Base-by-base conservation (phyloP, 2,113 vertebrate genomes). In the Hylia prasina region DNA sequence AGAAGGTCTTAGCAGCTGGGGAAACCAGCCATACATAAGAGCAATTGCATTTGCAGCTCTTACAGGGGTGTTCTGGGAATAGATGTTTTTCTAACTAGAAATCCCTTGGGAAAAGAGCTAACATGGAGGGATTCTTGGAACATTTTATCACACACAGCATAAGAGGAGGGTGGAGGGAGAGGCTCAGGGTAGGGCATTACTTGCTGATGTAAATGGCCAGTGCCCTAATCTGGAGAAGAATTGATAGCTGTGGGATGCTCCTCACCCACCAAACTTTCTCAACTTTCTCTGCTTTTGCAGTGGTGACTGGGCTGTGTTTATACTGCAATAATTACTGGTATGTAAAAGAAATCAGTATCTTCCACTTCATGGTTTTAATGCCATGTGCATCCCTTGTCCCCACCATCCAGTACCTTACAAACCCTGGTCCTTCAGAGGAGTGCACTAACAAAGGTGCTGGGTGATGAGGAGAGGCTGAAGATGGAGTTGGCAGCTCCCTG, bases 281-380 rank as follows among this genome's bases (percentile, higher is more conserved):
- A 4, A 13, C 87, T 78, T 82, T 89, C 90, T 89, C 42, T 93
- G 78, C 82, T 94, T 90, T 92, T 0, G 33, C 94, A 84, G 84
- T 91, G 93, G 48, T 82, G 50, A 90, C 81, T 44, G 70, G 35
- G 75, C 65, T 90, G 81, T 91, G 82, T 90, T 96, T 96, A 93
- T 93, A 87, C 79, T 93, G 97, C 98, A 98, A 97, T 98, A 98
- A 98, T 71, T 94, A 96, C 94, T 90, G 77, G 76, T 94, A 93
- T 90, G 82, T 92, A 84, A 87, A 73, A 93, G 72, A 97, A 90
- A 71, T 89, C 92, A 56, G 33, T 92, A 94, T 93, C 97, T 96
- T 96, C 93, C 95, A 94, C 93, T 81, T 78, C 42, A 69, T 75
- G 21, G 50, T 77, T 85, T 84, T 58, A 77, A 71, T 87, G 81